Base-by-base conservation (phyloP, 2,113 vertebrate genomes). In the Catharus fuscescens region DNA sequence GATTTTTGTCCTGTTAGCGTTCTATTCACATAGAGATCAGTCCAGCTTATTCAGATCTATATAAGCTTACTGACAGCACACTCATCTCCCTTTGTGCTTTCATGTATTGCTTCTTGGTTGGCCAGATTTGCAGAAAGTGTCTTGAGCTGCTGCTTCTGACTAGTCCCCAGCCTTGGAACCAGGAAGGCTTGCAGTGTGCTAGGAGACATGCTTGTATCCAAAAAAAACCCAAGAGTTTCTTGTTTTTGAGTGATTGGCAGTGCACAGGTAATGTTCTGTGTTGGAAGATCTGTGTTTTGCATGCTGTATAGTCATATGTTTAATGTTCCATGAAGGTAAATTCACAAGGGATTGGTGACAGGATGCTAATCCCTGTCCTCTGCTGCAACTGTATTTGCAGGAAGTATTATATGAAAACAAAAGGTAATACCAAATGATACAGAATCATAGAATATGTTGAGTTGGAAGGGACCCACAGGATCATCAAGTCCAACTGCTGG, bases 221-320 rank as follows among this genome's bases (percentile, higher is more conserved):
- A 26, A 72, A 67, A 76, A 76, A 47, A 3, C 2, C 3, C 3
- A 15, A 13, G 24, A n/a, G 12, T 29, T 65, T 64, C 8, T 7
- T 72, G 18, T 50, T 65, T 76, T 69, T 1, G 3, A 25, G 25
- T 36, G 38, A 47, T 16, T 59, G 34, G 1, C 32, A 62, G 10
- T 25, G 21, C 25, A 28, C 3, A 18, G 15, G 4, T 31, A 3
- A 3, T 38, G 5, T 45, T 71, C 20, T 42, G 0, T n/a, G 9
- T 32, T 88, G 47, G 60, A 90, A 70, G 34, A 32, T 80, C 14
- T 44, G 9, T 3, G 1, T 20, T 77, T 72, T n/a, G 4, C 8
- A 17, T 54, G 29, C 28, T 3, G 7, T 12, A 8, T 21, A n/a
- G 10, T 34, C 3, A 1, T 34, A 10, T n/a, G 42, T 73, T 42